Conservation (phyloP, 2,888 invertebrate species). For the Netelia inedita region DNA sequence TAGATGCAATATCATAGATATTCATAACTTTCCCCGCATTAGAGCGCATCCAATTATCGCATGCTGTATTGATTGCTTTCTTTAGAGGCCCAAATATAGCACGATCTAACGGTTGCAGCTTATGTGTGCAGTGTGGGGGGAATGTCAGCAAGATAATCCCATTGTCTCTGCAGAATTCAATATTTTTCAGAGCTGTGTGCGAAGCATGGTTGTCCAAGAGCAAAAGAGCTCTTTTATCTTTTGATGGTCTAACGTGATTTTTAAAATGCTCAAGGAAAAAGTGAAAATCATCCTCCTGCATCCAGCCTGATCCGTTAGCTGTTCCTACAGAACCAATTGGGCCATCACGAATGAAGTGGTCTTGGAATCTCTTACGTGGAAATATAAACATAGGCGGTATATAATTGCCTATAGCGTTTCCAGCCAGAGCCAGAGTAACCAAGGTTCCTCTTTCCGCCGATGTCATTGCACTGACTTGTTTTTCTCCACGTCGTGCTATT, state of each 20-base stretch:
- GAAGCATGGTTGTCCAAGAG: constrained; percentile 70
- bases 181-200: constrained; percentile 60
- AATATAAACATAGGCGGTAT: constrained; percentile 81
- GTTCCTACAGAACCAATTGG: constrained; percentile 73
- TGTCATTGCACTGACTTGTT: constrained; percentile 81
- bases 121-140: constrained; percentile 64
- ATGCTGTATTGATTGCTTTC: constrained; percentile 20
- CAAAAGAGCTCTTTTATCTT: constrained; percentile 52
- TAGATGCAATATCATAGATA: constrained; percentile 64
- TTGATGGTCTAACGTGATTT: constrained; percentile 59
- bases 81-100: constrained; percentile 65
- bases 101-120: constrained; percentile 64
- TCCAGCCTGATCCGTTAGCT: constrained; percentile 75
- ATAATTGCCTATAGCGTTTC: constrained; percentile 76
- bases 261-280: constrained; percentile 70
- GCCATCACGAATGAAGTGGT: constrained; percentile 76
- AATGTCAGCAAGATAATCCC: constrained; percentile 64
- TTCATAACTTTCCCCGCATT: constrained; percentile 63
- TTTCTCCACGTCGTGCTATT: constrained; percentile 79
- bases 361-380: constrained; percentile 75
- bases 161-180: constrained; percentile 66
- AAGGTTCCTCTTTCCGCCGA: constrained; percentile 80
- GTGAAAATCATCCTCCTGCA: constrained; percentile 70
- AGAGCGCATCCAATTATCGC: constrained; percentile 55
- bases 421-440: constrained; percentile 77